Evolutionary conservation across 2,797 vertebrate species (phyloP), one percentile per base, ranked within the genome.

Genomic region (Peromyscus nudipes): DNA sequence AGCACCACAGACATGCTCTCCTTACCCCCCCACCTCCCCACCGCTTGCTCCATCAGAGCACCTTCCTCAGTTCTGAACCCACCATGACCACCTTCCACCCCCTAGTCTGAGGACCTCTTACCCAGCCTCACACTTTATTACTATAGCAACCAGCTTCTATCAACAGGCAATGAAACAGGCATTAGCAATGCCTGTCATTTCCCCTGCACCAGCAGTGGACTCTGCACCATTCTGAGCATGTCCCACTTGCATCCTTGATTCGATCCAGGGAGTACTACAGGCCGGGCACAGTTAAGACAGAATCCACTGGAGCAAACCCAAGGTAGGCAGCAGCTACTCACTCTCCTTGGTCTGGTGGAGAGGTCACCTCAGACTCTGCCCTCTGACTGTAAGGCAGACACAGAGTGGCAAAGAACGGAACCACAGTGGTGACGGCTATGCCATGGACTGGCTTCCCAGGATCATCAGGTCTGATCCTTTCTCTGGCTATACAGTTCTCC

Each of bases 401-500:
- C 43, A 4, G 27, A 43, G 4, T 17, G 0, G 27, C 62, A 17
- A 43, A 67, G 23, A 81, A 75, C 0, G 13, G 73, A 13, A 14
- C 0, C 81, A 69, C 31, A 12, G 71, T 34, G 6, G 25, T 29
- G 1, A 23, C 0, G 17, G 55, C 25, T 2, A 6, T n/a, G 11
- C 46, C 0, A 0, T 13, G 25, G 10, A 21, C 0, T 0, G 40
- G 3, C 52, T 25, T 21, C 19, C 49, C 62, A 71, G 80, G 64
- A 34, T n/a, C 23, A 0, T 31, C 10, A 31, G 23, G 13, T 40
- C 76, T 4, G n/a, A 1, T 19, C 40, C 23, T 21, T 76, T 31
- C 64, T 31, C 0, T 23, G 57, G 57, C 52, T 17, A 34, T 10
- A 34, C 0, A 34, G 13, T 34, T 77, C 57, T 49, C 73, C 23